Base-by-base conservation (phyloP, 2,888 invertebrate genomes). In the Eucera pruinosa region DNA sequence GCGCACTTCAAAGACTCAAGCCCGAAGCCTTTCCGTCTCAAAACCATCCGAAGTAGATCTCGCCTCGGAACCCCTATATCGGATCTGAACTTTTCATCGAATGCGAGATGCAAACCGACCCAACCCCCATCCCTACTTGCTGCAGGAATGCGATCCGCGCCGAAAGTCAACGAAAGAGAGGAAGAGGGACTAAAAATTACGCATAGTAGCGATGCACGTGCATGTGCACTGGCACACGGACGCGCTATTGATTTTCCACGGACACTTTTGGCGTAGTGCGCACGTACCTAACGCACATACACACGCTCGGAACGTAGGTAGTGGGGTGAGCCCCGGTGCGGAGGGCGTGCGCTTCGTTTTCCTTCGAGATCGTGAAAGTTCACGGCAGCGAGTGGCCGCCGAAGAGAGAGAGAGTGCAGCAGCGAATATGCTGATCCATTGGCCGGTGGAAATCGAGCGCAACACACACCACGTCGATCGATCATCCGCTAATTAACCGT, bases 201-300 rank as follows among this genome's bases (percentile, higher is more conserved):
- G 39, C 50, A 20, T 2, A 50, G 23, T 39, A 3, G n/a, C 15
- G 33, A 15, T 71, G 47, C 58, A 79, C 71, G 69, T 65, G 62
- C 65, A 47, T 76, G 66, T 81, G 66, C 83, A 82, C 74, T 48
- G 67, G 33, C 50, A 72, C 70, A 71, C 45, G 66, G 39, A 75
- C 60, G 54, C 72, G 84, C 85, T 91, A 91, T 91, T 91, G 91
- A 91, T 91, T 91, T 91, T 90, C 86, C 85, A 67, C 80, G 52
- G 75, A n/a, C 70, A 83, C 82, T 84, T 85, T 86, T 83, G 84
- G 84, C 84, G 85, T 88, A 87, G 87, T 89, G 90, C 89, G 89
- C 90, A 88, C 90, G 83, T 88, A 85, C 82, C 79, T 68, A 79
- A 76, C 83, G 85, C 87, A 86, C 86, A 86, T 84, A 71, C 66